Base-by-base conservation (phyloP, 2,113 vertebrate species). In the Panthera tigris region DNA sequence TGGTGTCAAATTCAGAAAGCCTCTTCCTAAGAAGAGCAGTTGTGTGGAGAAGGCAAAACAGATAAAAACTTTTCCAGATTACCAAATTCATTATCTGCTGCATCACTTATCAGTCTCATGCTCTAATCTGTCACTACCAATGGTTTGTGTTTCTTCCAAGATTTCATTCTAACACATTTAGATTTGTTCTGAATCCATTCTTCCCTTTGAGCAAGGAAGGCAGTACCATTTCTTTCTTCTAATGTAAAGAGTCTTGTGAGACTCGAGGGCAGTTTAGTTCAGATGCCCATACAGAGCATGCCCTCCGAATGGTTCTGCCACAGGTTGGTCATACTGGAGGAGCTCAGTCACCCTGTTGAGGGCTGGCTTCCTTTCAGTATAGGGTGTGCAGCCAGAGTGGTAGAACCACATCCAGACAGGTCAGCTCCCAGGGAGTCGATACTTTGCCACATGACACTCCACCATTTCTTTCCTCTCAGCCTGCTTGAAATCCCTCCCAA, bases 111-210 rank as follows among this genome's bases (percentile, higher is more conserved):
- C 23, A 57, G 61, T 55, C 61, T 94, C 57, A 63, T 36, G 52
- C 73, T 92, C 31, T 89, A 16, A 66, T 85, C 31, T 84, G 9
- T 79, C 21, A 36, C 50, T 81, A 2, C 52, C 48, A 69, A 19
- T 48, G 25, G 48, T 76, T 82, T 66, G 48, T 90, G 23, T 55
- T 68, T 74, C 63, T 90, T 90, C 18, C 57, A 73, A 31, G 41
- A 79, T 71, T 71, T 87, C 48, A 80, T 74, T 92, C 89, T n/a
- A 76, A 81, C 9, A 45, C 12, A 13, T 90, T 97, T 76, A 86
- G 65, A 95, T 95, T 80, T 89, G n/a, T 33, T 89, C 63, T 85
- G 45, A 80, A 80, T 92, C 55, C 45, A 0, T 89, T 93, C 11
- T 83, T 93, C 91, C 25, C 36, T 83, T 88, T 91, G 61, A 94